Evolutionary conservation across 2,888 invertebrate species (phyloP), one percentile per base, ranked within the genome.

Genomic region (Heliconius aoede): DNA sequence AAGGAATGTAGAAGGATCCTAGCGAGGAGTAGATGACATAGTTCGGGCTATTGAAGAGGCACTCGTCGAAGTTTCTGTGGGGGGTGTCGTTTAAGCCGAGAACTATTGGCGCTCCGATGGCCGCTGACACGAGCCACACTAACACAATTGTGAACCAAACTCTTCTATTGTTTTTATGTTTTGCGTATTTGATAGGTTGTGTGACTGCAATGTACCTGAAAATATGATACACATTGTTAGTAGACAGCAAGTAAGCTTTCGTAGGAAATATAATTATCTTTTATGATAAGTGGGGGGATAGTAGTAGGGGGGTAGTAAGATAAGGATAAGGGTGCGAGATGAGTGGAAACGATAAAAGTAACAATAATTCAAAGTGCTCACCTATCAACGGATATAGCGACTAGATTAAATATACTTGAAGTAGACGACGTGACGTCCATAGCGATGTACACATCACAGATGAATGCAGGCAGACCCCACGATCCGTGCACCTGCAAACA

Each of bases 371-470:
- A 13, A 51, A 68, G 68, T 18, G 88, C 96, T 95, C 90, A 99
- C 99, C 99, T 98, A 96, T 99, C 99, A 95, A 99, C 97, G 86
- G 98, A 99, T 93, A 99, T 99, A 85, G 99, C 99, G 84, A 99
- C 98, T 90, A 99, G 96, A 95, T 99, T 99, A 77, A 99, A 98
- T 91, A 99, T 99, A 89, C 99, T 99, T 86, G 99, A 99, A 81
- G 99, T 99, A 85, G 99, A 99, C 91, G 98, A 99, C 82, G 98
- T 98, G 87, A 99, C 99, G 93, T 99, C 99, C 97, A 98, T 98
- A 76, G 98, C 99, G 90, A 99, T 98, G 96, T 99, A 99, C 93
- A 99, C 97, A 95, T 99, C 99, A 93, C 99, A 99, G 84, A 98
- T 96, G 87, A 98, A 96, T 83, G 97, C 97, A 61, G 98, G 98